Conservation (phyloP, 2,113 vertebrate genomes). For the Lagopus leucura region DNA sequence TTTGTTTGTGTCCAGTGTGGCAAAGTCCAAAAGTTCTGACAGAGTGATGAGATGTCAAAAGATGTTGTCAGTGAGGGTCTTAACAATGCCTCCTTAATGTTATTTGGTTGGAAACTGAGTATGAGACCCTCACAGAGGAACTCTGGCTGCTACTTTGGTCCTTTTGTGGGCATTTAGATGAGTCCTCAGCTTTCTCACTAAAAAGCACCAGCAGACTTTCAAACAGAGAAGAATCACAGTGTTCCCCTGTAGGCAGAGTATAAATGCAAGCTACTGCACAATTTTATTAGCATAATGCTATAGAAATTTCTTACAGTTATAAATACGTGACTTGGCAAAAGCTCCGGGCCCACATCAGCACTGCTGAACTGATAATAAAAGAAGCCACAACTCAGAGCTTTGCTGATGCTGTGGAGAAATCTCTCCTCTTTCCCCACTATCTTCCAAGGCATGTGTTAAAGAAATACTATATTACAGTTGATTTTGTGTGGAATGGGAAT, state of each 20-base stretch:
- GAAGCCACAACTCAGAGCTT: background rate
- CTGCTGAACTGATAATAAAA: background rate
- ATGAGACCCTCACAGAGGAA: background rate
- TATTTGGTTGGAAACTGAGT: background rate
- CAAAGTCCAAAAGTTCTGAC: background rate
- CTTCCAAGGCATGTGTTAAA: background rate
- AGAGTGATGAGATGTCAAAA: background rate
- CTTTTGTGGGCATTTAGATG: background rate
- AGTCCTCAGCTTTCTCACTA: background rate
- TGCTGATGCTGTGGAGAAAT: background rate
- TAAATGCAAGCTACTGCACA: background rate
- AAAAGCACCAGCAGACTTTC: slow-evolving; percentile 3
- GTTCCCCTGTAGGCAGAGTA: background rate
- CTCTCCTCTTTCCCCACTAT: background rate
- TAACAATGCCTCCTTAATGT: background rate
- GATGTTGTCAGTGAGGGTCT: background rate
- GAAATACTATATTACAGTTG: background rate
- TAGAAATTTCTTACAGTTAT: slow-evolving; percentile 1
- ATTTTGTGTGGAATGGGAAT: slow-evolving; percentile 9
- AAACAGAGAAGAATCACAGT: background rate
- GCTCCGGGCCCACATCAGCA: background rate
- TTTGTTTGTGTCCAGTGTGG: background rate
- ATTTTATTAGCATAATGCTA: slow-evolving; percentile 23
- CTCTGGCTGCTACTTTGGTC: background rate
- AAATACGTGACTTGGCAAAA: background rate